Base-by-base conservation (phyloP, 2,113 vertebrate genomes). In the Larimichthys crocea region DNA sequence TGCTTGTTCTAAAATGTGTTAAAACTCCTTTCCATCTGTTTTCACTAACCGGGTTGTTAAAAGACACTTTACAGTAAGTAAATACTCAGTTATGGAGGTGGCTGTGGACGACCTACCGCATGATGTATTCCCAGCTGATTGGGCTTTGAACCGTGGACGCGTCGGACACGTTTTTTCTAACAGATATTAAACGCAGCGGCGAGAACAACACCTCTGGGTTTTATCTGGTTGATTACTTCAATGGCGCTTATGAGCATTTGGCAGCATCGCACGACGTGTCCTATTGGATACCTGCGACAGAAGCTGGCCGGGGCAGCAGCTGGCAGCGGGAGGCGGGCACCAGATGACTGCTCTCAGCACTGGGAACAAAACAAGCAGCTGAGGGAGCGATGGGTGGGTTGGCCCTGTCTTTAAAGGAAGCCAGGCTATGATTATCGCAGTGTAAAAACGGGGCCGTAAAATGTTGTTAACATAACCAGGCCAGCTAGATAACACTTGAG, bases 341-440 rank as follows among this genome's bases (percentile, higher is more conserved):
- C 88, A 84, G 80, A 90, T 83, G 85, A 89, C 79, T 82, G 68
- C 75, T 80, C 74, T 81, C 79, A 65, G 83, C 67, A 15, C 65
- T 20, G 60, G 62, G 72, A 84, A 88, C 67, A 88, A 89, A 86
- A 85, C 82, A 74, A 87, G 88, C 92, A 92, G 92, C 93, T 92
- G 91, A 72, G 86, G 56, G 76, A 89, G 83, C 75, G 56, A 62
- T 86, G 90, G 91, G 88, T 69, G 88, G 83, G 79, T 66, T 68
- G 79, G 76, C 76, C 80, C 67, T 42, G 76, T 87, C 83, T 89
- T 84, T 71, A 68, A 76, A 86, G 74, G 78, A 74, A 89, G 84
- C 73, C 76, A 84, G 83, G 79, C 88, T 90, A 61, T 92, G 88
- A 94, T 94, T 92, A 93, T 85, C 88, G 12, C 84, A 73, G 71